A percentile compares a stretch with the other conserved stretches of the same genome.
phyloP scores from a whole-genome alignment of 1,140 invertebrate genomes.

The Sycophila sp. region DNA sequence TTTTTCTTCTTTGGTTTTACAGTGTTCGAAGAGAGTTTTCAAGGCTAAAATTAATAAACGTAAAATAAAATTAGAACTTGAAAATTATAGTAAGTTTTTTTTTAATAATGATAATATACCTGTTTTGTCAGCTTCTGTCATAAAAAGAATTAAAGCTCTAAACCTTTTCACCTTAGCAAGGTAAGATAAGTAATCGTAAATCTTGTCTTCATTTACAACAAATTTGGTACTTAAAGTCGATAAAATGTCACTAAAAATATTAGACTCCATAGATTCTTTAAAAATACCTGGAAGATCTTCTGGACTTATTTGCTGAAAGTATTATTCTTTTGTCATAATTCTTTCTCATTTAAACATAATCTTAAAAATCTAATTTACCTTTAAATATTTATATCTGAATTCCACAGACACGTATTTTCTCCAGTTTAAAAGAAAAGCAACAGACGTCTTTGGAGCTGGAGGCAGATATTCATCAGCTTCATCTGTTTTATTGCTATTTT shows the following conservation, averaged over 20 bases:
- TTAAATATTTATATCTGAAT: constrained; percentile 60
- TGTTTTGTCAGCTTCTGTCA: constrained; percentile 59
- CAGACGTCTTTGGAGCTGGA: constrained; percentile 65
- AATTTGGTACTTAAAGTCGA: constrained; percentile 59
- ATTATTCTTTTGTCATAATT: not conserved
- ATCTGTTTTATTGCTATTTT: not conserved
- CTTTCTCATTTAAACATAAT: not conserved
- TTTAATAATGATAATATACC: constrained; percentile 51
- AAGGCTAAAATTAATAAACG: constrained; percentile 50
- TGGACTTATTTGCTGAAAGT: constrained; percentile 67
- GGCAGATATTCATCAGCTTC: not conserved
- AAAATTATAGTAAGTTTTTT: not conserved
- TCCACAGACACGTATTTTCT: constrained; percentile 55
- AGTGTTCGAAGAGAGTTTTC: constrained; percentile 50
- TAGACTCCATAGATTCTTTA: constrained; percentile 70
- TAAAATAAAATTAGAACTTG: not conserved
- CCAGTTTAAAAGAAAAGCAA: constrained; percentile 71
- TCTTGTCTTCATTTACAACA: constrained; percentile 48
- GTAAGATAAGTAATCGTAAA: constrained; percentile 56
- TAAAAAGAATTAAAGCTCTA: constrained; percentile 62
- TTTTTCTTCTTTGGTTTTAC: constrained; percentile 48
- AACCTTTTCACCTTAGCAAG: constrained; percentile 63
- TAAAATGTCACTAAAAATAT: constrained; percentile 69
- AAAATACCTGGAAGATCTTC: constrained; percentile 68
- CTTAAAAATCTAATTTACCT: constrained; percentile 49